Conservation (phyloP, 1,140 invertebrate genomes). For the Calliphora vicina region DNA sequence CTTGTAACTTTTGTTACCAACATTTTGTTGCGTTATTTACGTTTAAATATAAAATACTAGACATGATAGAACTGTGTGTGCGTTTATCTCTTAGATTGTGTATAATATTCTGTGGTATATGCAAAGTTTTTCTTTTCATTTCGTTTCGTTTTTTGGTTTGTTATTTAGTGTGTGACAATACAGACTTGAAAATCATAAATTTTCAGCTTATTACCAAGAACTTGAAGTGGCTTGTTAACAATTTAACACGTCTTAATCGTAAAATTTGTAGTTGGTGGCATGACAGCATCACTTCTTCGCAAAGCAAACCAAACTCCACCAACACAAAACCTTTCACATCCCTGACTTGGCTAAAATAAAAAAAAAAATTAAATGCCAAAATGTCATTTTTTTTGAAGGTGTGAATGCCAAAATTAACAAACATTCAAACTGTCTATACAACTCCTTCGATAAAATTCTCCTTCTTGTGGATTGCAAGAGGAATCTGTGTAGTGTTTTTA, state of each 20-base stretch:
- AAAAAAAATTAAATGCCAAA: slow-evolving; percentile 52
- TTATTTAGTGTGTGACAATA: slow-evolving; percentile 20
- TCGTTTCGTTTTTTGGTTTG: not conserved
- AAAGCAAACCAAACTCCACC: not conserved
- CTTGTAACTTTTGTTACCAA: not conserved
- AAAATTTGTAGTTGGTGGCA: slow-evolving; percentile 57
- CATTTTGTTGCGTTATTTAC: not conserved
- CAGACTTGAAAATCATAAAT: slow-evolving; percentile 49
- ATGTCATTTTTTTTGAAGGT: slow-evolving; percentile 58
- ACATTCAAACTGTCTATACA: slow-evolving; percentile 1
- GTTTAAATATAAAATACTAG: not conserved
- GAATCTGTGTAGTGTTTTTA: no score
- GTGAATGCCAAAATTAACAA: slow-evolving; percentile 48
- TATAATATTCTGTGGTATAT: not conserved
- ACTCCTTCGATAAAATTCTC: not conserved
- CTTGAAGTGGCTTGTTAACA: slow-evolving; percentile 63
- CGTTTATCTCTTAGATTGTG: not conserved
- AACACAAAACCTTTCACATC: slow-evolving; percentile 1
- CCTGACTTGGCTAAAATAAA: not conserved
- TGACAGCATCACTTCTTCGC: not conserved
- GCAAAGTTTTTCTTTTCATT: not conserved
- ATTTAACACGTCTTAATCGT: slow-evolving; percentile 64
- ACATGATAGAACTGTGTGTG: not conserved
- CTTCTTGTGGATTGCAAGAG: no score
- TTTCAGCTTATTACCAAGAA: slow-evolving; percentile 63